phyloP scores from a whole-genome alignment of 2,113 vertebrate genomes.

The Solea senegalensis region DNA sequence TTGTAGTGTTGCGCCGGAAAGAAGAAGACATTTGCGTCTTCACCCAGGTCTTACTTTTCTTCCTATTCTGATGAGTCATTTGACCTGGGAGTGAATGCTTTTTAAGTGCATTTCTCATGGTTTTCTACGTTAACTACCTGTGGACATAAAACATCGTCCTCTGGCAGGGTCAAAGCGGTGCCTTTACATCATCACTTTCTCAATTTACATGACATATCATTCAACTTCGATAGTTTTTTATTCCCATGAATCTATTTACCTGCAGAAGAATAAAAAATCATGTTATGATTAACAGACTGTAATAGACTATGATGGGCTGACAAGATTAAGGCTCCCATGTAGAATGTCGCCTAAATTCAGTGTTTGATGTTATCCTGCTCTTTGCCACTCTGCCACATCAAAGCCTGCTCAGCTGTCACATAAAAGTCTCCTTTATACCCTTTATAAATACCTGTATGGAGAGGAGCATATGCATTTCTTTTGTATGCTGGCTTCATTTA shows the following conservation, averaged over 20 bases:
- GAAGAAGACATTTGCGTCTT: too few relatives aligned
- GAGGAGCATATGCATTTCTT: slow-evolving; percentile 33
- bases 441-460: slow-evolving; percentile 22
- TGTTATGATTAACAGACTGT: slow-evolving; percentile 32
- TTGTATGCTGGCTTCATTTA: slow-evolving; percentile 47
- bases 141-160: slow-evolving; percentile 29
- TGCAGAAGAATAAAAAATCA: slow-evolving; percentile 22
- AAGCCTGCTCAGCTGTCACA: slow-evolving; percentile 47
- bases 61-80: too few relatives aligned
- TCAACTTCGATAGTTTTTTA: slow-evolving; percentile 7
- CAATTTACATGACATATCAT: slow-evolving; percentile 4
- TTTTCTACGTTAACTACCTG: slow-evolving; percentile 8
- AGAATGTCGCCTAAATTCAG: slow-evolving; percentile 50
- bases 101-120: too few relatives aligned
- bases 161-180: slow-evolving; percentile 9
- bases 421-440: slow-evolving; percentile 32
- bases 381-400: slow-evolving; percentile 42
- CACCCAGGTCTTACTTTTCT: too few relatives aligned
- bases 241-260: slow-evolving; percentile 20
- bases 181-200: slow-evolving; percentile 2
- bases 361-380: slow-evolving; percentile 63
- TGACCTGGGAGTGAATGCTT: too few relatives aligned
- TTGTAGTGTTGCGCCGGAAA: too few relatives aligned
- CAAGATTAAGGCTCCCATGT: slow-evolving; percentile 54
- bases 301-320: slow-evolving; percentile 59